Conservation (phyloP, 2,888 invertebrate species). For the Danaus chrysippus region DNA sequence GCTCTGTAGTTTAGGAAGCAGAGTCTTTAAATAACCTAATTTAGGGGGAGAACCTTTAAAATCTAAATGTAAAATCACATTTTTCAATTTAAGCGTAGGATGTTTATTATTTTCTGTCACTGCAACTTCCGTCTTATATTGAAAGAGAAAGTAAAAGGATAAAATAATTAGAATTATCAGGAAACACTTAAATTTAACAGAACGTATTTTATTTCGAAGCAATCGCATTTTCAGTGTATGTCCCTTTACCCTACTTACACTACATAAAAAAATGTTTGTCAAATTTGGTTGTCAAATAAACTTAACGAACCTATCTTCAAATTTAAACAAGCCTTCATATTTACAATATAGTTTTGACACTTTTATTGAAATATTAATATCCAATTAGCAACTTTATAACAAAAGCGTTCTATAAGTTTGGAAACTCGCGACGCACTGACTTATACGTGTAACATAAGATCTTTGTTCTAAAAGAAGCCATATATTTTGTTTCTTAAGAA, state of each 20-base stretch:
- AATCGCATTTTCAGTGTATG: slow-evolving; percentile 10
- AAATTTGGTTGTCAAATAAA: no score
- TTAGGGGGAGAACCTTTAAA: slow-evolving; percentile 91
- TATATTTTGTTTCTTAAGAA: no score
- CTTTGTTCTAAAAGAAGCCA: no score
- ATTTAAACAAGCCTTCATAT: no score
- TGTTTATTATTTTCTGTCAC: slow-evolving; percentile 2
- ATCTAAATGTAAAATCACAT: slow-evolving; percentile 89
- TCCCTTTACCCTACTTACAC: background rate
- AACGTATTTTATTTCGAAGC: slow-evolving; percentile 6
- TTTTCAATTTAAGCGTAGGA: slow-evolving; percentile 39
- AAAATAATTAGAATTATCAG: slow-evolving; percentile 5
- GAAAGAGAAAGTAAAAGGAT: slow-evolving; percentile 14
- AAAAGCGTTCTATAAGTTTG: no score
- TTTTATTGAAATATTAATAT: no score
- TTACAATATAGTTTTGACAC: no score
- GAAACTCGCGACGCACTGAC: no score
- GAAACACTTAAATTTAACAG: slow-evolving; percentile 16
- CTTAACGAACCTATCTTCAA: no score
- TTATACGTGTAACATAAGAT: no score
- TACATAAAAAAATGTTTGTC: no score
- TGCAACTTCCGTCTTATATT: slow-evolving; percentile 9
- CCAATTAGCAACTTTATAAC: no score
- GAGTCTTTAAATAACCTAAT: slow-evolving; percentile 76
- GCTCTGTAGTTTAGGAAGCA: slow-evolving; percentile 80